Conservation (phyloP, 2,888 invertebrate species). For the Danaus chrysippus region DNA sequence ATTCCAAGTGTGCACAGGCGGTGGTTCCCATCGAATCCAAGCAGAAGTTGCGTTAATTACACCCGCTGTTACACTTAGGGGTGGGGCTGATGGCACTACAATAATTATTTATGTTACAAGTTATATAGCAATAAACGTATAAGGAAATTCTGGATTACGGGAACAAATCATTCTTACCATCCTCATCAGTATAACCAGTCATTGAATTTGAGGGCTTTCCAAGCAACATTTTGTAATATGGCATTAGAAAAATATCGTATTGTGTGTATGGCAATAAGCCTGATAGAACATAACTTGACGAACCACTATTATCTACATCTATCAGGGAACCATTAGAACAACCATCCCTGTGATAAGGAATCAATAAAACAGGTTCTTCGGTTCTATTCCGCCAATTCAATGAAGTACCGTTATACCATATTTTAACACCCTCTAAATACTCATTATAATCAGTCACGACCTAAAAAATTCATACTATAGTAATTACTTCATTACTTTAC, state of each 20-base stretch:
- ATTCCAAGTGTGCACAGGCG: slow-evolving; percentile 86
- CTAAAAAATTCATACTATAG: slow-evolving; percentile 43
- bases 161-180: slow-evolving; percentile 71
- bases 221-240: slow-evolving; percentile 91
- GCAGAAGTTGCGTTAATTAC: slow-evolving; percentile 91
- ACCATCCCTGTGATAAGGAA: slow-evolving; percentile 51
- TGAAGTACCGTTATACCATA: slow-evolving; percentile 76
- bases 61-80: slow-evolving; percentile 87
- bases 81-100: slow-evolving; percentile 87
- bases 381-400: slow-evolving; percentile 68
- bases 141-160: not conserved
- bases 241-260: slow-evolving; percentile 95
- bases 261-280: slow-evolving; percentile 90
- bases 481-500: not conserved
- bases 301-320: slow-evolving; percentile 83
- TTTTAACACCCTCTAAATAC: slow-evolving; percentile 84
- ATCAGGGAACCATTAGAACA: slow-evolving; percentile 82
- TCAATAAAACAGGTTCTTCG: slow-evolving; percentile 53
- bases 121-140: slow-evolving; percentile 8
- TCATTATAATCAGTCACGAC: slow-evolving; percentile 75
- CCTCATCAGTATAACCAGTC: slow-evolving; percentile 91
- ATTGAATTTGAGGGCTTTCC: slow-evolving; percentile 96
- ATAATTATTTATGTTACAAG: slow-evolving; percentile 10
- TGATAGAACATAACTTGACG: slow-evolving; percentile 85
- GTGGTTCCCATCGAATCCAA: slow-evolving; percentile 90